These are phyloP conservation scores for Morpho deidamia DNA, from an alignment of 2,888 invertebrate species.

Conservation along the genomic window DNA sequence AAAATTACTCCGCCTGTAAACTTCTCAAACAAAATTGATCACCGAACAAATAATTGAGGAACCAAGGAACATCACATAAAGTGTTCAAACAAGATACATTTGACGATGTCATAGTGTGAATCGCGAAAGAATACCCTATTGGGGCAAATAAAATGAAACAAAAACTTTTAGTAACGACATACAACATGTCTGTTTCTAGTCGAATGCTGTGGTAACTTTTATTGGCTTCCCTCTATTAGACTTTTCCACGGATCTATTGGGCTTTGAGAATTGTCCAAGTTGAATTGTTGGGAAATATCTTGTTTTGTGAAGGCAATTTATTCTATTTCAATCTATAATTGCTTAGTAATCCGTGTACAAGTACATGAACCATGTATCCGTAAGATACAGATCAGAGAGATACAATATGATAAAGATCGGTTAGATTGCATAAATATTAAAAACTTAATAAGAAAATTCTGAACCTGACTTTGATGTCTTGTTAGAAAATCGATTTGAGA, in stretches of 20 bases:
- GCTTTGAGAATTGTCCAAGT: constrained; percentile 49
- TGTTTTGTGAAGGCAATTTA: constrained; percentile 59
- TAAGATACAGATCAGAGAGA: no score
- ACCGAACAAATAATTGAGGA: neutral
- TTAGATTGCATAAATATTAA: no score
- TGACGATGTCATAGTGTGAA: neutral
- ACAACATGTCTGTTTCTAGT: constrained; percentile 46
- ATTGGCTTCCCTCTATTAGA: constrained; percentile 59
- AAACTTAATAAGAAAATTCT: no score
- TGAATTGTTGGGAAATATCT: constrained; percentile 64
- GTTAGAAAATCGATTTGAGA: no score
- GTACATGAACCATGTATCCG: no score
- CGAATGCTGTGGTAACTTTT: constrained; percentile 57
- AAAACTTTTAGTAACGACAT: constrained; percentile 34
- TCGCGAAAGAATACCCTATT: constrained; percentile 6
- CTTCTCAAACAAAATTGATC: no score
- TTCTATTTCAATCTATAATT: constrained; percentile 59
- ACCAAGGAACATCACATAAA: no score
- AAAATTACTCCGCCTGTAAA: no score
- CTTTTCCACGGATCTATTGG: constrained; percentile 60
- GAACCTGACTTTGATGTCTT: no score
- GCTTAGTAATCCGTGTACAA: constrained; percentile 29
- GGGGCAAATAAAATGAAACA: constrained; percentile 10
- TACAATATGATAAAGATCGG: no score
- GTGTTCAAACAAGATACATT: no score